Evolutionary conservation across 1,140 invertebrate genomes (phyloP).

Genomic region (Liolophura sinensis): DNA sequence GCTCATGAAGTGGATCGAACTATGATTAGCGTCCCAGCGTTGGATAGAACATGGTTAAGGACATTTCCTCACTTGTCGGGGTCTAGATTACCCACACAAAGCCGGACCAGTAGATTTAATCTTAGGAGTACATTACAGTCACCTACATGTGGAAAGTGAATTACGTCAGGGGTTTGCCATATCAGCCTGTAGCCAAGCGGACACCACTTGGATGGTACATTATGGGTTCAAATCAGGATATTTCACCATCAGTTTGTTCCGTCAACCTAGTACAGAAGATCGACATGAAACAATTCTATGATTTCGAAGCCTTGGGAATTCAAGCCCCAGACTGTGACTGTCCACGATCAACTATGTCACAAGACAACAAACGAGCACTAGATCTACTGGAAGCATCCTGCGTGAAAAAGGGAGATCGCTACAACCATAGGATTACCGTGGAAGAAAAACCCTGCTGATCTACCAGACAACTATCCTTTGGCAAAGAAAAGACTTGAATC

Average conservation of each 20-base stretch:
- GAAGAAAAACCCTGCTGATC: no score
- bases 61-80: slow-evolving; percentile 3
- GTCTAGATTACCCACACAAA: neutral
- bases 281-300: no score
- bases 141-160: slow-evolving; percentile 3
- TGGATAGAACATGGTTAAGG: neutral
- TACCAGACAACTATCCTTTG: no score
- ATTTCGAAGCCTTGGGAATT: slow-evolving; percentile 4
- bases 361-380: neutral
- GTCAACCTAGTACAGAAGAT: neutral
- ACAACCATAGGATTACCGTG: no score
- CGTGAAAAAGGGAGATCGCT: no score
- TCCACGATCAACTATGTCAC: neutral
- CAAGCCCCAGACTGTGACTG: slow-evolving; percentile 1
- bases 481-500: no score
- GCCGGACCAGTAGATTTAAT: slow-evolving; percentile 6
- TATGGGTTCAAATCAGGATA: neutral
- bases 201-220: no score
- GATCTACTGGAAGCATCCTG: no score
- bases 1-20: slow-evolving; percentile 6
- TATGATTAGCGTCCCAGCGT: slow-evolving; percentile 2
- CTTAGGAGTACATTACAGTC: slow-evolving; percentile 7
- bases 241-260: neutral
- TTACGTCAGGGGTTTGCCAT: neutral
- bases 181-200: slow-evolving; percentile 8